Evolutionary conservation across 2,113 vertebrate species (phyloP), one percentile per base, ranked within the genome.

Genomic region (Actinemys pallida): DNA sequence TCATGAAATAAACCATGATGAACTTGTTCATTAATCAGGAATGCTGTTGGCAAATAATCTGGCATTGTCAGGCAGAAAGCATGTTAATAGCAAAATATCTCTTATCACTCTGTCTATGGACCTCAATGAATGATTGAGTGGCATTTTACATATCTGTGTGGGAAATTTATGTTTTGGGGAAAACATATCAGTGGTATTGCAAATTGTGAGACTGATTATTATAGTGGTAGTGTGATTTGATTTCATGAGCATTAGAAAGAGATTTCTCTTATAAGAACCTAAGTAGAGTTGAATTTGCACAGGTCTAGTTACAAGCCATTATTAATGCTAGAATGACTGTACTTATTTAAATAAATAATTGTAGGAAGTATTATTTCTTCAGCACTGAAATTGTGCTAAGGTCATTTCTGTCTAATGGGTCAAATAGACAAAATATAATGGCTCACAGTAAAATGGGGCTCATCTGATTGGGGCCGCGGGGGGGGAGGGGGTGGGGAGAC

Each of bases 231-330:
- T 75, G 92, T 95, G 84, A 81, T 29, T 91, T 16, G 7, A 76
- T 82, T 42, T 5, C 5, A 1, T 0, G 2, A 90, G 88, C 1
- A 78, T 0, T 81, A 35, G 16, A 62, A 4, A 90, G 89, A 0
- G 0, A 45, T 83, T 35, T 39, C 16, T 22, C 89, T 96, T 31
- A 65, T 65, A 91, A 47, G 39, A 13, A 62, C 88, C 59, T 90
- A 69, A n/a, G 75, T 19, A 17, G 47, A 83, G 84, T 10, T 13
- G 35, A 24, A 2, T 83, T 87, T 75, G n/a, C 10, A 42, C 9
- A 39, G 39, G 22, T 75, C 69, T 75, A 42, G 19, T 39, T 85
- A 7, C 47, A 95, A 83, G 39, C 75, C 10, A 10, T 82, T 62
- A 52, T 14, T 81, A 0, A 45, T 0, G 0, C 35, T 90, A 79